These are phyloP conservation scores for Carcina quercana DNA, from an alignment of 2,888 invertebrate species.

Conservation along the genomic window DNA sequence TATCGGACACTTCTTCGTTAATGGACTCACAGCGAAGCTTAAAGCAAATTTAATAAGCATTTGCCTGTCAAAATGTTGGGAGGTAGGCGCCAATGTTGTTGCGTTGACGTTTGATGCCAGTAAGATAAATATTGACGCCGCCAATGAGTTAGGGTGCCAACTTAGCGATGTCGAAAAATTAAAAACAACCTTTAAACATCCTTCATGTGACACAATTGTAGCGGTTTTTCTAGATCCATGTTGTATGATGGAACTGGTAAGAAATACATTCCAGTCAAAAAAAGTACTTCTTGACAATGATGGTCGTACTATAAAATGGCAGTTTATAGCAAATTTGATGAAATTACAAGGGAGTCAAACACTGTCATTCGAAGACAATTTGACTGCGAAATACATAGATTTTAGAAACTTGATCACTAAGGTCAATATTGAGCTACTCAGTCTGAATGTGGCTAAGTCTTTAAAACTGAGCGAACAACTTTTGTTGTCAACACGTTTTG, in stretches of 20 bases:
- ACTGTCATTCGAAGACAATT: no score
- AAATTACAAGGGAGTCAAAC: no score
- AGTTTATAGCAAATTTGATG: no score
- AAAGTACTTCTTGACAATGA: conserved; percentile 12
- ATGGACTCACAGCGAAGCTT: conserved; percentile 20
- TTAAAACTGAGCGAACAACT: no score
- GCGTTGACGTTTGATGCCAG: conserved; percentile 22
- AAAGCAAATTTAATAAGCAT: conserved; percentile 20
- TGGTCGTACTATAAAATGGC: conserved; percentile 15
- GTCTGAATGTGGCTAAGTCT: no score
- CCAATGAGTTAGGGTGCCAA: conserved; percentile 19
- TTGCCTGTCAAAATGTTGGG: conserved; percentile 21
- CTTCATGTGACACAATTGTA: conserved; percentile 14
- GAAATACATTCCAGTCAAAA: conserved; percentile 19
- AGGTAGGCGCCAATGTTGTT: conserved; percentile 17
- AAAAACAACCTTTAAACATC: conserved; percentile 20
- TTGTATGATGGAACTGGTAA: conserved; percentile 18
- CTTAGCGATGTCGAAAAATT: conserved; percentile 11
- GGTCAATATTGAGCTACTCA: no score
- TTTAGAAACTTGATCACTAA: no score
- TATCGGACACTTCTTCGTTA: conserved; percentile 29
- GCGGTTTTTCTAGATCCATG: conserved; percentile 20
- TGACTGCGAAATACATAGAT: no score
- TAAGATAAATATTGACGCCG: conserved; percentile 16
- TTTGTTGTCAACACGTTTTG: no score